Evolutionary conservation across 2,888 invertebrate species (phyloP), one percentile per base, ranked within the genome.

Genomic region (Chloromyia formosa): DNA sequence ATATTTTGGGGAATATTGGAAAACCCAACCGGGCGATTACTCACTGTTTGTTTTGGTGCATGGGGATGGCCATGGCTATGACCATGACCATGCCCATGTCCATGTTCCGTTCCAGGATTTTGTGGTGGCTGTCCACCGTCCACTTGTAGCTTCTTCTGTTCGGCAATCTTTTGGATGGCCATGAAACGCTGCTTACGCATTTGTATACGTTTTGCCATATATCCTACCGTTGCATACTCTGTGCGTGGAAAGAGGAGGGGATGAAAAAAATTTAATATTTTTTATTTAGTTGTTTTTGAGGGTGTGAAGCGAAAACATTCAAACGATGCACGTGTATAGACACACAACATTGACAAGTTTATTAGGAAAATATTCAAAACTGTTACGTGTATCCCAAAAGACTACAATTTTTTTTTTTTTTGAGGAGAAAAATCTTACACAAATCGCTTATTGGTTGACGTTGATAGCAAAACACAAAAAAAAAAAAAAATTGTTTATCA

Each of bases 191-290:
- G 95, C 88, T 96, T 95, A 84, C 96, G 90, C 95, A 97, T 96
- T 86, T 96, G 96, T 87, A 97, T 95, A 87, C 96, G 90, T 88
- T 97, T 97, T 80, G 96, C 96, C 94, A 97, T 95, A 87, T 98
- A 98, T 80, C 97, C 97, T 81, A 98, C 98, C 79, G 97, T 95
- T 79, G 98, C 97, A 87, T 97, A 98, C 89, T 98, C 98, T 96
- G 49, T 12, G 12, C 3, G 16, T 10, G 16, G 49, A 7, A 10
- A 12, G 16, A 12, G 10, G 10, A 49, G 49, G 49, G 10, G 3
- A 49, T 35, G 49, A n/a, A 4, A 35, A 35, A 35, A 4, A 35
- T 35, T 35, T 35, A 49, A 49, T 49, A 42, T 12, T 42, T 49
- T 49, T 49, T 12, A 49, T 5, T 49, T 7, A n/a, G 2, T 49